Evolutionary conservation across 1,140 invertebrate genomes (phyloP), one percentile per base, ranked within the genome.

Genomic region (Ceratosolen fusciceps): DNA sequence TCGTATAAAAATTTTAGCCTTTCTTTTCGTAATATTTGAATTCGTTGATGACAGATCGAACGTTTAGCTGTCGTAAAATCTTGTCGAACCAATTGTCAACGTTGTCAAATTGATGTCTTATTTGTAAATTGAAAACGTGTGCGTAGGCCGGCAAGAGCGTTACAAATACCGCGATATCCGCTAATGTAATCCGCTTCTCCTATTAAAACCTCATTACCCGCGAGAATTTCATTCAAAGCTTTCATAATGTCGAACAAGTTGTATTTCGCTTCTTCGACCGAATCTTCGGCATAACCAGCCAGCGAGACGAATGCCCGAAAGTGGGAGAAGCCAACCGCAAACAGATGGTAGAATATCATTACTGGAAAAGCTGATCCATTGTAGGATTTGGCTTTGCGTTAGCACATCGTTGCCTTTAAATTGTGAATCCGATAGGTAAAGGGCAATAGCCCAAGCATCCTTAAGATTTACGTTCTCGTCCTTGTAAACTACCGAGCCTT

Each of bases 31-130:
- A 84, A 82, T 76, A 71, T 79, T 86, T 74, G n/a, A 85, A 83
- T 77, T 82, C 60, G 12, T 79, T 82, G 14, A 88, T 62, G 9
- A 87, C 91, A 34, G 86, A 86, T 85, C 93, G 92, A 62, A 95
- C 54, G 68, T 93, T 86, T 8, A 91, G 88, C 84, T 96, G 94
- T 85, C 95, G 93, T 52, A 95, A 84, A 39, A 96, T 88, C 10
- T 94, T 96, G 31, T 87, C 90, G 85, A 96, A 96, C 94, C 95
- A 96, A 81, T 94, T 90, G 72, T 91, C 93, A 2, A 93, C 86
- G 87, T 95, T 94, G 12, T 81, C 74, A 84, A 90, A 94, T 37
- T 90, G 87, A 73, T 91, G 88, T 67, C 92, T 90, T 75, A 87
- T 83, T 21, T 84, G 77, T 7, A 80, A 43, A 83, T 89, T 87